Base-by-base conservation (phyloP, 2,797 vertebrate genomes). In the Melanotaenia parkinsoni region DNA sequence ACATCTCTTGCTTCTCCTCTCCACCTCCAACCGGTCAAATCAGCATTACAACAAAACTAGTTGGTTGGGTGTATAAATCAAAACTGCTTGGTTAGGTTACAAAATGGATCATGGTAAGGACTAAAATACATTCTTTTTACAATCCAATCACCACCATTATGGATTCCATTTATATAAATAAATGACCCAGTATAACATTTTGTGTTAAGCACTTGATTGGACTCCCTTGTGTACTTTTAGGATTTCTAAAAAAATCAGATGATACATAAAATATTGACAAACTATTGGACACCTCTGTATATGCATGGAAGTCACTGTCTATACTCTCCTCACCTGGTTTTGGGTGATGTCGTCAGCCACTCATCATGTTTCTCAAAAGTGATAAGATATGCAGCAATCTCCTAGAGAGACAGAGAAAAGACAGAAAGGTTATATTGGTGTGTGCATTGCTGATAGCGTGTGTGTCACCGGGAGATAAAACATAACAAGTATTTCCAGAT, bases 341-440 rank as follows among this genome's bases (percentile, higher is more conserved):
- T 99, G 92, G 97, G 98, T 92, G 98, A 98, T 73, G 98, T 99
- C 79, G 97, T 99, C 90, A 99, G 96, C 98, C 98, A 99, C 95
- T 99, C 98, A 92, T 99, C 97, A 78, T 99, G 97, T 91, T 99
- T 99, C 94, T 99, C 98, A 92, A 99, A 99, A 62, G 98, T 99
- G 95, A 99, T 99, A 96, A 99, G 96, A 95, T 99, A 99, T 88
- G 97, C 98, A 90, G 98, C 98, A 87, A 99, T 95, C 91, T 95
- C 94, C 94, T 95, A 69, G 70, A 89, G 63, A 89, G 79, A 89
- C 63, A 88, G 80, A 91, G 75, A 79, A 73, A 82, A 79, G 68
- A 86, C 63, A 77, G 50, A 83, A 74, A 86, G 83, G 84, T 91
- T 84, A 86, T 70, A 74, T 53, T 61, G 22, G 63, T 68, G 74